These are phyloP conservation scores for Gortyna flavago DNA, from an alignment of 2,888 invertebrate genomes.

Conservation along the genomic window DNA sequence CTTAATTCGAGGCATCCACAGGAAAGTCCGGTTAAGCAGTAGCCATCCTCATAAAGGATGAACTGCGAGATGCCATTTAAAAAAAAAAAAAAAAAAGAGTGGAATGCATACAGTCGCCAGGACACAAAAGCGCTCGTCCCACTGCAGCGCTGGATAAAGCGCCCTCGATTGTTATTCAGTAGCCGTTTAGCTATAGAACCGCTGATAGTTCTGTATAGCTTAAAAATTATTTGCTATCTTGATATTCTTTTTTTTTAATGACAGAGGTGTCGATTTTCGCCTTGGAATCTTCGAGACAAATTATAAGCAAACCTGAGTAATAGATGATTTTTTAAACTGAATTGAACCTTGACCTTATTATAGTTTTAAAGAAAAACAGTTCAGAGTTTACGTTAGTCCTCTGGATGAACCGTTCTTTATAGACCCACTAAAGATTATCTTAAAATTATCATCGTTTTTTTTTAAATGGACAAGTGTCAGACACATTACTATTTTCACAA, in stretches of 20 bases:
- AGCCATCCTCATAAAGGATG: too few species aligned
- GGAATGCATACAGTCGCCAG: constrained; percentile 32
- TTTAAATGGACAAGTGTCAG: background rate
- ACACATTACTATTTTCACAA: background rate
- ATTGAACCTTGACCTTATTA: background rate
- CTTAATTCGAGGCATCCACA: too few species aligned
- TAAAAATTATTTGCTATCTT: constrained; percentile 17
- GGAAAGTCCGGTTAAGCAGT: too few species aligned
- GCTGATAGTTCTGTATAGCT: constrained; percentile 12
- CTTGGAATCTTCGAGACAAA: background rate
- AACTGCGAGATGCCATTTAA: too few species aligned
- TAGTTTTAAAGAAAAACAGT: background rate
- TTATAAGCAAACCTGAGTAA: background rate
- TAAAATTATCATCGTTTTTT: background rate
- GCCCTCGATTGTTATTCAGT: constrained; percentile 45
- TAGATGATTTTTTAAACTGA: background rate
- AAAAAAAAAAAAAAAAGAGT: too few species aligned
- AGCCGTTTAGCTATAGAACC: constrained; percentile 26
- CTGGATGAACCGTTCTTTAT: background rate
- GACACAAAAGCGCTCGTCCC: constrained; percentile 45
- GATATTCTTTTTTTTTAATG: constrained; percentile 1
- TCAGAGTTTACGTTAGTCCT: background rate
- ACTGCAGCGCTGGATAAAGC: constrained; percentile 35
- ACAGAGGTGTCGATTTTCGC: background rate
- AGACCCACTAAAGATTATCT: background rate